Conservation (phyloP, 2,888 invertebrate species). For the Andrena bucephala region DNA sequence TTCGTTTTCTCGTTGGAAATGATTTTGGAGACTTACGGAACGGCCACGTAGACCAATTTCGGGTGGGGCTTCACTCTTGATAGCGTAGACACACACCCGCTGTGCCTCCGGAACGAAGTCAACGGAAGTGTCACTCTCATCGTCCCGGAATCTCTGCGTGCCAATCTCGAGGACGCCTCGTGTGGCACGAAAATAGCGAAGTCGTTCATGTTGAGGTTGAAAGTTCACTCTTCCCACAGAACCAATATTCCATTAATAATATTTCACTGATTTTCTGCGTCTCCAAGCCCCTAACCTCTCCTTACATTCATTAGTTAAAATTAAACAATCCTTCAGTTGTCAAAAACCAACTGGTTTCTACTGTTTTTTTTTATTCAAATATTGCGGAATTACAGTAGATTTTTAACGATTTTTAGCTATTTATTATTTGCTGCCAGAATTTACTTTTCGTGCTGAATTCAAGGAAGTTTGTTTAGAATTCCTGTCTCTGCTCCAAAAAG, state of each 20-base stretch:
- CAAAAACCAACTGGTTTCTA: too few species aligned
- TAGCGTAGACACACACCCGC: conserved; percentile 81
- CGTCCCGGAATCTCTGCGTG: conserved; percentile 80
- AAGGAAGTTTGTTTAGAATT: neutral
- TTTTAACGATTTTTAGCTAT: too few species aligned
- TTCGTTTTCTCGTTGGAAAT: neutral
- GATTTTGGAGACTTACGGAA: conserved; percentile 78
- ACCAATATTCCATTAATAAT: conserved; percentile 23
- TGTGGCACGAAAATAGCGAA: conserved; percentile 77
- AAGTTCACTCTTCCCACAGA: neutral
- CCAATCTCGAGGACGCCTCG: conserved; percentile 75
- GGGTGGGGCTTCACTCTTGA: conserved; percentile 78
- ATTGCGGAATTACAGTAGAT: too few species aligned
- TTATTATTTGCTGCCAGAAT: too few species aligned
- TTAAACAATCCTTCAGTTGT: neutral
- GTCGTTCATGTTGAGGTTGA: conserved; percentile 74
- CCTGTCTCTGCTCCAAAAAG: neutral
- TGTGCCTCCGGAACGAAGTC: conserved; percentile 81
- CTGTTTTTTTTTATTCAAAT: too few species aligned
- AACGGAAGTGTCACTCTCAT: conserved; percentile 80
- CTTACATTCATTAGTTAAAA: neutral
- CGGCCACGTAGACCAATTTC: conserved; percentile 78
- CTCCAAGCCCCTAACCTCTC: neutral
- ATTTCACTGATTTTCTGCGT: neutral
- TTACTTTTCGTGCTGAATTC: neutral